A percentile compares a stretch with the other conserved stretches of the same genome.
Evolutionary conservation across 2,797 vertebrate species (phyloP).

Genomic region (Coreius guichenoti): DNA sequence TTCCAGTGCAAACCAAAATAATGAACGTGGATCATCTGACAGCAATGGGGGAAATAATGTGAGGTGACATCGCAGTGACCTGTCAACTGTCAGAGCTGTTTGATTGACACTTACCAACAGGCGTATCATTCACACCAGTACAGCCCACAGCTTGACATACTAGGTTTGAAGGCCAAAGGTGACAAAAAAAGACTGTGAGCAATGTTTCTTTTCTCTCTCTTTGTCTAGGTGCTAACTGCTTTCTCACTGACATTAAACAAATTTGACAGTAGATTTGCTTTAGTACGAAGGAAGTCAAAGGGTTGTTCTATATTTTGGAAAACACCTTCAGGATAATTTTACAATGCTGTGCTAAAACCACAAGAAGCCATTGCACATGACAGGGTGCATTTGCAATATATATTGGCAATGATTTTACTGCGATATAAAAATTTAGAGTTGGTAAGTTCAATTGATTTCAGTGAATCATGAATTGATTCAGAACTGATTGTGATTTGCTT

Average conservation of each 20-base stretch:
- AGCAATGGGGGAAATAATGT: constrained; percentile 19
- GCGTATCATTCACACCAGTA: constrained; percentile 47
- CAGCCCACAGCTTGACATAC: constrained; percentile 19
- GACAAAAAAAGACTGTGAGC: constrained; percentile 30
- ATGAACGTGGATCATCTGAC: constrained; percentile 20
- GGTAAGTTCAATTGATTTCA: background rate
- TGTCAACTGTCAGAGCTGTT: constrained; percentile 25
- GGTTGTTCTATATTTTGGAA: constrained; percentile 19
- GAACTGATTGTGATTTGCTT: background rate
- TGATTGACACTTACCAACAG: constrained; percentile 43
- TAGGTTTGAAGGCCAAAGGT: constrained; percentile 36
- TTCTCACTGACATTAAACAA: constrained; percentile 31
- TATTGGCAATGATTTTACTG: background rate
- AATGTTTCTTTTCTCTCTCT: constrained; percentile 14
- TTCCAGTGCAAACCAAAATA: background rate
- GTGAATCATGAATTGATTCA: background rate
- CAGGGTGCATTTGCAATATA: background rate
- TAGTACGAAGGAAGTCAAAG: background rate
- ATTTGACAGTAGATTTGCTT: constrained; percentile 36
- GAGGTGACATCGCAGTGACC: constrained; percentile 22
- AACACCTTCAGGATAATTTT: constrained; percentile 13
- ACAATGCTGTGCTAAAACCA: background rate
- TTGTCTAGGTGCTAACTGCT: constrained; percentile 33
- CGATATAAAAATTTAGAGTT: background rate
- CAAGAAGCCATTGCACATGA: background rate